Evolutionary conservation across 2,797 vertebrate species (phyloP).

Genomic region (Phalanger gymnotis): DNA sequence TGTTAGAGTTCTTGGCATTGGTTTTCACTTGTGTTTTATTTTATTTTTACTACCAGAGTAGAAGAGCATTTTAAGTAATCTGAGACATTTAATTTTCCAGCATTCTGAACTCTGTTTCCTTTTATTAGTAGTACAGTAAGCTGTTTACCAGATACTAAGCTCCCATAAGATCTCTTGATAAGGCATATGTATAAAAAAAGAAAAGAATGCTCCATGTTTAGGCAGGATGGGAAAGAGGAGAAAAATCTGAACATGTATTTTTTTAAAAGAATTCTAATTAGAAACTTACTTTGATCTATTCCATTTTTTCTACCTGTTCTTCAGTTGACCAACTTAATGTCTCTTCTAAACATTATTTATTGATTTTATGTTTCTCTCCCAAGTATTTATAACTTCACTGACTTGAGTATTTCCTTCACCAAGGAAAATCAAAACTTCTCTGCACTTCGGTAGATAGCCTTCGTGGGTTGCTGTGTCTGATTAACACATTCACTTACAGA

Average conservation of each 20-base stretch:
- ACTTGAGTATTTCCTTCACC: background rate
- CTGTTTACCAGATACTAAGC: constrained; percentile 61
- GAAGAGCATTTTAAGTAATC: constrained; percentile 43
- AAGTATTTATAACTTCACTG: background rate
- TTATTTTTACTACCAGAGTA: constrained; percentile 63
- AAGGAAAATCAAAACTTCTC: background rate
- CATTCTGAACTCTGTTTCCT: constrained; percentile 62
- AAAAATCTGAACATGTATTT: constrained; percentile 9
- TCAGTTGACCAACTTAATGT: constrained; percentile 18
- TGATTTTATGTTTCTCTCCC: background rate
- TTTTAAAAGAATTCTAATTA: constrained; percentile 41
- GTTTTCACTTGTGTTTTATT: constrained; percentile 29
- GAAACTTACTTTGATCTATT: constrained; percentile 30
- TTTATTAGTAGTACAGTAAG: constrained; percentile 56
- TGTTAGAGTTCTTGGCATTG: constrained; percentile 47
- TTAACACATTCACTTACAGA: background rate
- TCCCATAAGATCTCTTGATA: constrained; percentile 48
- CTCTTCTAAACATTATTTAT: background rate
- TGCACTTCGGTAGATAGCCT: background rate
- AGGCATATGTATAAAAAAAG: constrained; percentile 50
- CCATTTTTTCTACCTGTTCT: constrained; percentile 17
- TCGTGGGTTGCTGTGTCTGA: background rate
- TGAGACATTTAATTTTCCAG: constrained; percentile 68
- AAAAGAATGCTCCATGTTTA: constrained; percentile 57
- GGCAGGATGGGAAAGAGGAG: background rate